phyloP scores from a whole-genome alignment of 1,140 invertebrate genomes.

The Drosophila equinoxialis region DNA sequence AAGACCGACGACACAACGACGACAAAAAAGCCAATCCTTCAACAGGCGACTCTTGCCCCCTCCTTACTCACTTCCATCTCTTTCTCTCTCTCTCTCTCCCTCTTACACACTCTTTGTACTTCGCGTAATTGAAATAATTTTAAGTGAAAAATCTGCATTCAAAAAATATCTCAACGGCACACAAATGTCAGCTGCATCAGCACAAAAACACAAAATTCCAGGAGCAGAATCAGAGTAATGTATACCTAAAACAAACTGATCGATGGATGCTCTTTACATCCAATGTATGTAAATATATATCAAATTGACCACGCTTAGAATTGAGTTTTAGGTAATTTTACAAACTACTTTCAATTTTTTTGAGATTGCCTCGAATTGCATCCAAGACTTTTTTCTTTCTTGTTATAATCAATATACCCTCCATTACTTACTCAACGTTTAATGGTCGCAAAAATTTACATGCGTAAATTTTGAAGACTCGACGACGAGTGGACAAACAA shows the following conservation, averaged over 20 bases:
- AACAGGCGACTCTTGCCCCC: background rate
- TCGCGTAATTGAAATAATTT: conserved; percentile 80
- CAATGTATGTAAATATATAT: too few relatives aligned
- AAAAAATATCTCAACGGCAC: conserved; percentile 72
- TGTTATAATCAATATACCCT: background rate
- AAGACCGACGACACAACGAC: conserved; percentile 28
- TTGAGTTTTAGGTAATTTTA: too few relatives aligned
- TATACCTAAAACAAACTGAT: background rate
- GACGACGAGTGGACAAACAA: conserved; percentile 47
- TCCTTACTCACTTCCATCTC: background rate
- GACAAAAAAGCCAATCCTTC: conserved; percentile 22
- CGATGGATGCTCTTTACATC: conserved; percentile 19
- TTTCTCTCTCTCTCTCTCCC: conserved; percentile 12
- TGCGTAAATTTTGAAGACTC: conserved; percentile 61
- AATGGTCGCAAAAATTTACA: conserved; percentile 63
- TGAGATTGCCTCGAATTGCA: background rate
- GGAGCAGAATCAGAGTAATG: conserved; percentile 28
- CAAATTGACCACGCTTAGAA: too few relatives aligned
- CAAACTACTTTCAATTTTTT: background rate
- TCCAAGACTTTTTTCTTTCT: background rate
- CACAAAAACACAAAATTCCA: conserved; percentile 27
- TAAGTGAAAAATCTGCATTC: conserved; percentile 81
- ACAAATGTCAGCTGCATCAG: conserved; percentile 58
- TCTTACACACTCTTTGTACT: conserved; percentile 47
- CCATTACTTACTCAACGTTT: background rate